These are phyloP conservation scores for Agrochola lychnidis DNA, from an alignment of 2,888 invertebrate species.

Conservation along the genomic window DNA sequence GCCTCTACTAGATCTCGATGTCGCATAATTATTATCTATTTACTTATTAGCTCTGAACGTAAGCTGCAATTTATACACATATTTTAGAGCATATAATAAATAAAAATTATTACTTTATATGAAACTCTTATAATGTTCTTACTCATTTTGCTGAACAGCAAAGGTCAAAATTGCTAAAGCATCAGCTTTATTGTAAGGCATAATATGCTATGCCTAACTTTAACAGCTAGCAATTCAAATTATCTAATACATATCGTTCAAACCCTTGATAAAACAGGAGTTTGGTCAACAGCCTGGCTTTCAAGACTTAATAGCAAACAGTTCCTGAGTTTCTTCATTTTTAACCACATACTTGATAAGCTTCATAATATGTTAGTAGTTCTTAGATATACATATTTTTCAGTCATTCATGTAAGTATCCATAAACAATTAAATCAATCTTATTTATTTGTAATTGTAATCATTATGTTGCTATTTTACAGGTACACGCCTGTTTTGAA, in stretches of 20 bases:
- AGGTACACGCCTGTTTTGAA: slow-evolving; percentile 97
- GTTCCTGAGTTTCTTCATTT: not conserved
- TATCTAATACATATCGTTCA: slow-evolving; percentile 15
- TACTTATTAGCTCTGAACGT: not conserved
- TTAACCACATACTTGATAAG: not conserved
- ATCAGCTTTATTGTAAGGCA: not conserved
- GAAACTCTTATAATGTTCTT: not conserved
- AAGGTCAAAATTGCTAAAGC: not conserved
- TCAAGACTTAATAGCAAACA: not conserved
- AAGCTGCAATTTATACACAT: not conserved
- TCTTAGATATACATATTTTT: not conserved
- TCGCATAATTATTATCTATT: not conserved
- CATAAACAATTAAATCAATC: not conserved
- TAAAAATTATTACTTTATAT: not conserved
- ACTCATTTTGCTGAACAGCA: not conserved
- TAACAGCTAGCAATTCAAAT: not conserved
- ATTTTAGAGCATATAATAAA: not conserved
- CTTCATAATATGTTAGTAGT: slow-evolving; percentile 9
- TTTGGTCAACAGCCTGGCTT: not conserved
- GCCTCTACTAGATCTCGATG: slow-evolving; percentile 12
- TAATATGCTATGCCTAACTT: not conserved
- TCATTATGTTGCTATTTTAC: slow-evolving; percentile 51
- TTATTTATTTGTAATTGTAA: slow-evolving; percentile 4
- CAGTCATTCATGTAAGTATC: not conserved
- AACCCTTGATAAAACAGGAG: slow-evolving; percentile 49